phyloP scores from a whole-genome alignment of 2,113 vertebrate genomes.

The Herpetotheres cachinnans region DNA sequence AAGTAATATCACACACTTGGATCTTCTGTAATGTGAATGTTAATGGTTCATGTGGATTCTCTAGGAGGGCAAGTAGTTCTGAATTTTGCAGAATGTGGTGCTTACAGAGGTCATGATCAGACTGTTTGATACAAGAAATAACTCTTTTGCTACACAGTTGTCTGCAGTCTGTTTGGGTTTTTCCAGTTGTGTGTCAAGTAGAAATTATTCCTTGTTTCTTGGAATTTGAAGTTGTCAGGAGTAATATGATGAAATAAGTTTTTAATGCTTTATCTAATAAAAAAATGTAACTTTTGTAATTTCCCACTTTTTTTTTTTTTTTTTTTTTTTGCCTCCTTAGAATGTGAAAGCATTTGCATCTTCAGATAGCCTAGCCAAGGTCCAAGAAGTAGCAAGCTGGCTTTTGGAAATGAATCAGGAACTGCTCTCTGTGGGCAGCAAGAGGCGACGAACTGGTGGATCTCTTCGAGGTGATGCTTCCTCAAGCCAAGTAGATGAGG shows the following conservation, averaged over 20 bases:
- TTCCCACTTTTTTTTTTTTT: not conserved
- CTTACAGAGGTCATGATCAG: not conserved
- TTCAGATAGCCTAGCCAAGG: conserved; percentile 99
- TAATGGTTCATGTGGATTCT: not conserved
- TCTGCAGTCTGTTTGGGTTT: not conserved
- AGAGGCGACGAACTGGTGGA: conserved; percentile 89
- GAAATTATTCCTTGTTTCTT: not conserved
- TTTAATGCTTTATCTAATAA: not conserved
- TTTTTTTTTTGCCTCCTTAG: conserved; percentile 68
- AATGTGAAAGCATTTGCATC: conserved; percentile 98
- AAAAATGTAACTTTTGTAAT: not conserved
- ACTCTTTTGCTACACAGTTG: not conserved
- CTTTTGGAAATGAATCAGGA: conserved; percentile 99
- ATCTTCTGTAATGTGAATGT: not conserved
- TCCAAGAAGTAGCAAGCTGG: conserved; percentile 99
- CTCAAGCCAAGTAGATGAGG: conserved; percentile 89
- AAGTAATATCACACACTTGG: not conserved
- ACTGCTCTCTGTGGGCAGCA: conserved; percentile 99
- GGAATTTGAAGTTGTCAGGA: not conserved
- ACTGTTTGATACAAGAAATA: not conserved
- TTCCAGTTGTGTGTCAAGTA: not conserved
- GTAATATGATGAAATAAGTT: not conserved
- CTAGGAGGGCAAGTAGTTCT: not conserved
- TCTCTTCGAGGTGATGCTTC: conserved; percentile 93
- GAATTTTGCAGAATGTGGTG: not conserved